These are phyloP conservation scores for Clarias batrachus DNA, from an alignment of 2,113 vertebrate species.

Conservation along the genomic window DNA sequence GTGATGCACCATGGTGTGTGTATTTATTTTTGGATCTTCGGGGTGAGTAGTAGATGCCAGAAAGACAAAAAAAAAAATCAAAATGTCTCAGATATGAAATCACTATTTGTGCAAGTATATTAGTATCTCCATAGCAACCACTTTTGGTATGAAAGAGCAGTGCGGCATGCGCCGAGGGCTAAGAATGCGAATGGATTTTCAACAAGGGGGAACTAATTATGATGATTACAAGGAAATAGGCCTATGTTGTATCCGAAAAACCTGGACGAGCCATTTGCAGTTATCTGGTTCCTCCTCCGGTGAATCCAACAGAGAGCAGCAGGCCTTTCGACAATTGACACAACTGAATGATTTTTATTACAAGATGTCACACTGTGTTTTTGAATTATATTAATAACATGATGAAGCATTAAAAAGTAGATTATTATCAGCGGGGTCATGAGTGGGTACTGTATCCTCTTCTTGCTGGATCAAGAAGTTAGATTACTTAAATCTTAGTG, in stretches of 20 bases:
- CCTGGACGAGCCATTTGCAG: slow-evolving; percentile 42
- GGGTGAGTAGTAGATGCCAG: slow-evolving; percentile 19
- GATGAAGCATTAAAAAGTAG: background rate
- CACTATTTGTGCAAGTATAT: slow-evolving; percentile 70
- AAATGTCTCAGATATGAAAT: slow-evolving; percentile 63
- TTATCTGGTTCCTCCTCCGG: slow-evolving; percentile 35
- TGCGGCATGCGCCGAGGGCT: slow-evolving; percentile 72
- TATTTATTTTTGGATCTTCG: slow-evolving; percentile 35
- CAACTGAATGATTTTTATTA: slow-evolving; percentile 5
- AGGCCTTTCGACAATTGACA: slow-evolving; percentile 22
- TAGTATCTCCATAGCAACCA: slow-evolving; percentile 79
- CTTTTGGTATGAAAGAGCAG: slow-evolving; percentile 73
- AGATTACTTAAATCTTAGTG: slow-evolving; percentile 10
- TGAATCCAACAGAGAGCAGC: slow-evolving; percentile 40
- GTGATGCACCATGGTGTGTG: background rate
- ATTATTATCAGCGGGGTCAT: background rate
- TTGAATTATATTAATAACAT: background rate
- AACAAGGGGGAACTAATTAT: slow-evolving; percentile 73
- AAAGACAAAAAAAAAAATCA: slow-evolving; percentile 14
- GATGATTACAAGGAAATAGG: slow-evolving; percentile 64
- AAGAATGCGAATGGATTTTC: slow-evolving; percentile 65
- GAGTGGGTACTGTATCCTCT: background rate
- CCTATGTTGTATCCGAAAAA: slow-evolving; percentile 58
- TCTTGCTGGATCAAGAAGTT: background rate
- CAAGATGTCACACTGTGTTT: background rate